Base-by-base conservation (phyloP, 1,140 invertebrate species). In the Drosophila rhopaloa region DNA sequence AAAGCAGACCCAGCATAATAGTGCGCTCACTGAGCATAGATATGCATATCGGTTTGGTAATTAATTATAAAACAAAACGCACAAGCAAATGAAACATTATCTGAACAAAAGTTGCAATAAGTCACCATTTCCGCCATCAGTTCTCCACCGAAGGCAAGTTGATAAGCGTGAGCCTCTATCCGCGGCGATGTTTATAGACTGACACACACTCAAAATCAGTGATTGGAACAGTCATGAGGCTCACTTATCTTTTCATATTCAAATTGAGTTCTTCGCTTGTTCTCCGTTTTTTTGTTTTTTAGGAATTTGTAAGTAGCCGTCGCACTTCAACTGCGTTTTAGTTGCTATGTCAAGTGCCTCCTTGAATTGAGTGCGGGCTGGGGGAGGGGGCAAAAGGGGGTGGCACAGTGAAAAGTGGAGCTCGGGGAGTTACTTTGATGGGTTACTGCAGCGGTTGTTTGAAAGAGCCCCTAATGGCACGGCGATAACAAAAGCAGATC, bases 51-150 rank as follows among this genome's bases (percentile, higher is more conserved):
- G 29, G 27, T 35, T 41, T 51, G 16, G 35, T 57, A 85, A 85
- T 86, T 78, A 78, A 75, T 71, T 79, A 65, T 54, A 44, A 54
- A 47, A 75, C 75, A 81, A 76, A 68, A 71, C 35, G 67, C 60
- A 48, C 27, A 71, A 43, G 47, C 65, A 48, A 71, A 38, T 32
- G 50, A 38, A 41, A 27, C 19, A 48, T 44, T 71, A 70, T 68
- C 76, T 60, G 62, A 50, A 57, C 50, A 48, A 70, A 47, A 62
- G 56, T 72, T 59, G 72, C 80, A 84, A 89, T 90, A 89, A 77
- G 59, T 75, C 81, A 84, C 77, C 84, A 89, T 75, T 89, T 89
- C 84, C 84, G 84, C 85, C 85, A 79, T 89, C 81, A 89, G 82
- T 60, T 72, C 50, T 66, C 55, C 63, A 65, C 50, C 51, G 14